Evolutionary conservation across 2,797 vertebrate species (phyloP).

Genomic region (Parambassis ranga): DNA sequence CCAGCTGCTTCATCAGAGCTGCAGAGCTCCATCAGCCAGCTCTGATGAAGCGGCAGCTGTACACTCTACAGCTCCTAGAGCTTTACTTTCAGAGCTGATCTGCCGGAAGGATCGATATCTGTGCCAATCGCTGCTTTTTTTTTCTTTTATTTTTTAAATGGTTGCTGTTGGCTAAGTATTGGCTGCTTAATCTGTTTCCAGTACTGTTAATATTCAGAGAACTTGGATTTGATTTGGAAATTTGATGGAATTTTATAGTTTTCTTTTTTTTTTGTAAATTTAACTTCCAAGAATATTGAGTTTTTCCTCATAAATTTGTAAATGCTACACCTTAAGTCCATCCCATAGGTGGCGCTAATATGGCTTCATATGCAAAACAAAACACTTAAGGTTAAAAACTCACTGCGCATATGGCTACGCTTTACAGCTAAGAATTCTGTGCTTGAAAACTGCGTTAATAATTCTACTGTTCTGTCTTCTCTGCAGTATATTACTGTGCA

Average conservation of each 20-base stretch:
- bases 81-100: slow-evolving; percentile 17
- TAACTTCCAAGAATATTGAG: too few species aligned
- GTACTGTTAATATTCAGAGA: too few species aligned
- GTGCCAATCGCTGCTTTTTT: slow-evolving; percentile 9
- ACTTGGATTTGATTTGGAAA: too few species aligned
- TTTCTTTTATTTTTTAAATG: slow-evolving; percentile 10
- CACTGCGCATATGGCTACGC: not conserved
- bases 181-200: slow-evolving; percentile 28
- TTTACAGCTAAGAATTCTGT: not conserved
- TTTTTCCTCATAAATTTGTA: too few species aligned
- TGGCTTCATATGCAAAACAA: too few species aligned
- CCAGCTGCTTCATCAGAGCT: slow-evolving; percentile 28
- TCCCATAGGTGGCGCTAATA: too few species aligned
- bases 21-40: slow-evolving; percentile 1
- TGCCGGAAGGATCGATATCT: slow-evolving; percentile 30
- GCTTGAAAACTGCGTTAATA: not conserved
- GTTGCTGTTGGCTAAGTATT: slow-evolving; percentile 21
- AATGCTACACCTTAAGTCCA: too few species aligned
- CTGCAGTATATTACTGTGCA: not conserved
- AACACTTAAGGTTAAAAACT: slow-evolving; percentile 1
- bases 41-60: too few species aligned
- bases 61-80: slow-evolving; percentile 10
- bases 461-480: not conserved
- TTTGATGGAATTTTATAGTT: too few species aligned
- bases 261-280: too few species aligned